A percentile compares a stretch with the other conserved stretches of the same genome.
Conservation (phyloP, 2,888 invertebrate species). For the Sinodicranocentrus sp. region DNA sequence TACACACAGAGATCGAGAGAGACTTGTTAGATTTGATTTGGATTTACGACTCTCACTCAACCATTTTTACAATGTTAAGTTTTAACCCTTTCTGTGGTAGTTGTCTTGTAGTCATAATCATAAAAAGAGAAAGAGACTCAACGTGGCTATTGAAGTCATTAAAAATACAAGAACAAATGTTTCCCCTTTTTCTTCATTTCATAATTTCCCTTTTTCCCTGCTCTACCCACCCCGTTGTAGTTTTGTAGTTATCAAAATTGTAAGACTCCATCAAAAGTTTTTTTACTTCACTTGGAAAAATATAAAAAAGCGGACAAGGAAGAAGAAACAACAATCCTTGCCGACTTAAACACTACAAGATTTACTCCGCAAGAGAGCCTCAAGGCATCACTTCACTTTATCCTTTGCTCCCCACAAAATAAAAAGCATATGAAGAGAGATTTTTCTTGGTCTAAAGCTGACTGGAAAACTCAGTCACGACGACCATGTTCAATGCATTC, state of each 20-base stretch:
- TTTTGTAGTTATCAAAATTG: neutral
- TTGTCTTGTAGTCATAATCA: constrained; percentile 5
- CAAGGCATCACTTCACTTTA: constrained; percentile 42
- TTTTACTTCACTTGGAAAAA: constrained; percentile 37
- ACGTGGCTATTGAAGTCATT: constrained; percentile 2
- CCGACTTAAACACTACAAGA: constrained; percentile 26
- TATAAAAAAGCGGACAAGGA: neutral
- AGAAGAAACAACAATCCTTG: constrained; percentile 4
- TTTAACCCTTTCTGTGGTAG: neutral
- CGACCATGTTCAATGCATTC: too few relatives aligned
- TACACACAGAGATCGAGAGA: neutral
- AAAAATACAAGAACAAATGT: constrained; percentile 24
- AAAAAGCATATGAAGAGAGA: neutral
- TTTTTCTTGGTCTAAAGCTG: too few relatives aligned
- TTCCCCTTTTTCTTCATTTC: neutral
- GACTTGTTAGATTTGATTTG: constrained; percentile 34
- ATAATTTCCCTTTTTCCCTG: neutral
- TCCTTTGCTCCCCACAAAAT: constrained; percentile 26
- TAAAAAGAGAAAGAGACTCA: neutral
- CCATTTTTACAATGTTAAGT: neutral
- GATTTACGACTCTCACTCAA: constrained; percentile 21
- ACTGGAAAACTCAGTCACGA: too few relatives aligned
- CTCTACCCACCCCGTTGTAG: neutral
- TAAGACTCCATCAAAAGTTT: constrained; percentile 30
- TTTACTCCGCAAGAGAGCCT: neutral